Conservation (phyloP, 2,888 invertebrate species). For the Alentia gelatinosa region DNA sequence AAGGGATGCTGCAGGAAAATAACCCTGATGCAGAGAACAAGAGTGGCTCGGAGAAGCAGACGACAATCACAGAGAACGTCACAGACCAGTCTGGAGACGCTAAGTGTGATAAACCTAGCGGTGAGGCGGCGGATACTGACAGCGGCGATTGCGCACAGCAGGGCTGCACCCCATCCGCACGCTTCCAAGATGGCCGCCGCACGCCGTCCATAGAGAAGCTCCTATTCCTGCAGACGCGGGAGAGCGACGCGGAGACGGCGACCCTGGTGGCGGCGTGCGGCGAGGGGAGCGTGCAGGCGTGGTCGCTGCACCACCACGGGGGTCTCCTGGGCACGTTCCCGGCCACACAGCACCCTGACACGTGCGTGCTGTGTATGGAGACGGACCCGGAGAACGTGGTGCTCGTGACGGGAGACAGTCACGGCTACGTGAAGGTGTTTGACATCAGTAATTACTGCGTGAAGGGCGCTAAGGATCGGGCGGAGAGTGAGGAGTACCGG, state of each 20-base stretch:
- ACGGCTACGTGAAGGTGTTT: constrained; percentile 65
- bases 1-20: background rate
- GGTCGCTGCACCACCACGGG: constrained; percentile 90
- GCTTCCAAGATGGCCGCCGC: background rate
- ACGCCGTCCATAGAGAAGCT: constrained; percentile 10
- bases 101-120: background rate
- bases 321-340: constrained; percentile 87
- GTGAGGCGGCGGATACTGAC: too few species aligned
- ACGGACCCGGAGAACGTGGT: constrained; percentile 87
- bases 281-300: constrained; percentile 85
- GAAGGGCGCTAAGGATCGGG: constrained; percentile 43
- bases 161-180: too few species aligned
- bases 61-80: background rate
- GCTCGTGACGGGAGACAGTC: constrained; percentile 82
- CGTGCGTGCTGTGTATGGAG: constrained; percentile 85
- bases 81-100: background rate
- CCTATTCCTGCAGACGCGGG: constrained; percentile 1
- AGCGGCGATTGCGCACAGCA: background rate
- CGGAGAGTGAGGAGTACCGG: constrained; percentile 12
- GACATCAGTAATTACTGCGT: constrained; percentile 62
- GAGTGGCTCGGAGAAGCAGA: background rate
- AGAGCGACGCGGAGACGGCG: constrained; percentile 82
- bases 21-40: background rate
- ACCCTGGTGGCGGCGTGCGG: constrained; percentile 87
- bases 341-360: constrained; percentile 85